Base-by-base conservation (phyloP, 2,888 invertebrate genomes). In the Amaurobius ferox region DNA sequence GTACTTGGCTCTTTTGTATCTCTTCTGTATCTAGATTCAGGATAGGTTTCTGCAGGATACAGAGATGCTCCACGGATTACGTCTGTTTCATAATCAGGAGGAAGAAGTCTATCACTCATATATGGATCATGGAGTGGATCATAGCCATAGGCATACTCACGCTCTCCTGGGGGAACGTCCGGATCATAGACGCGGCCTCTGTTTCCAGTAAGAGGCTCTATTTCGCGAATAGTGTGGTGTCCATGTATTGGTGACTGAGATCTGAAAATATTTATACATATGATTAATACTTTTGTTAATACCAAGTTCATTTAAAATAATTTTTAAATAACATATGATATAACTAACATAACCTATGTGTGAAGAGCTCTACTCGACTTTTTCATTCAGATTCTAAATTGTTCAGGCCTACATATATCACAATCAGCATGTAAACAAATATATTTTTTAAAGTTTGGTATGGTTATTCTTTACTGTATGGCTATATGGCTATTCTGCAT, bases 131-230 rank as follows among this genome's bases (percentile, higher is more conserved):
- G 86, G 5, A 79, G 73, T 6, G 86, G 23, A 30, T 68, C 87
- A 77, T 87, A 87, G 13, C 87, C 77, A 73, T 87, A 87, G 0
- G 40, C 72, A 62, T 87, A 87, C 32, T 87, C 87, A 13, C 72
- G 35, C 16, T 87, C 87, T 19, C 72, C 62, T 29, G 80, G 72
- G 5, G 87, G 80, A n/a, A 87, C 66, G 1, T 87, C 87, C 0
- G 77, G 32, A 19, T 87, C 87, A 67, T 87, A 87, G 5, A 80
- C 67, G 16, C 87, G 77, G 11, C 80, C 62, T 64, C 87, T 55
- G 30, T 66, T 70, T 26, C 70, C 62, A 32, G 71, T 73, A 19
- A 79, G 67, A 2, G 80, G 55, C 68, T 81, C 87, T 28, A 81
- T 74, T 72, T 81, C 87, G 35, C 87, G 26, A 16, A 87, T 62